These are phyloP conservation scores for Eupithecia vulgata DNA, from an alignment of 2,888 invertebrate genomes.

Conservation along the genomic window DNA sequence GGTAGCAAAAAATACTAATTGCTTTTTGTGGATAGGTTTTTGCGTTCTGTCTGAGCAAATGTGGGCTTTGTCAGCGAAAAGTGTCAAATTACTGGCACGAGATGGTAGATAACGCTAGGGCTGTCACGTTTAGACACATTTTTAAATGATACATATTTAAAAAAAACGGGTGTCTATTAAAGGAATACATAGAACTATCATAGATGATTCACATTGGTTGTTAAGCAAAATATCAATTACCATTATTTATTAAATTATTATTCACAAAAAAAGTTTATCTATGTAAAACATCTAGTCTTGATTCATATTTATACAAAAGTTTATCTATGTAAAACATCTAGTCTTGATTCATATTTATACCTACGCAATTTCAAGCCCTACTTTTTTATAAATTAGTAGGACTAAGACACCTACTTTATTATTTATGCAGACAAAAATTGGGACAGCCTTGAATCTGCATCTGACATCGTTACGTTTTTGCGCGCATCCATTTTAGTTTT, in stretches of 20 bases:
- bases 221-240: not conserved
- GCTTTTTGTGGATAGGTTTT: constrained; percentile 80
- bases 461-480: constrained; percentile 70
- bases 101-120: constrained; percentile 77
- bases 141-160: not conserved
- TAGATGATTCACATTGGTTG: not conserved
- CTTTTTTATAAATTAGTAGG: not conserved
- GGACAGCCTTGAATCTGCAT: constrained; percentile 67
- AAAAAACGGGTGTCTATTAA: not conserved
- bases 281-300: no score
- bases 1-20: constrained; percentile 78
- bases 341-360: not conserved
- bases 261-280: no score
- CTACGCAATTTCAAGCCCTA: not conserved
- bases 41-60: constrained; percentile 76
- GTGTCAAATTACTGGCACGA: constrained; percentile 84
- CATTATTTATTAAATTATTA: no score
- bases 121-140: constrained; percentile 45
- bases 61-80: constrained; percentile 82
- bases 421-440: not conserved
- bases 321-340: no score
- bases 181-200: not conserved
- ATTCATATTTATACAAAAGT: no score
- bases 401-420: not conserved
- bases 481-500: constrained; percentile 77